Base-by-base conservation (phyloP, 2,797 vertebrate genomes). In the Myripristis jacobus region DNA sequence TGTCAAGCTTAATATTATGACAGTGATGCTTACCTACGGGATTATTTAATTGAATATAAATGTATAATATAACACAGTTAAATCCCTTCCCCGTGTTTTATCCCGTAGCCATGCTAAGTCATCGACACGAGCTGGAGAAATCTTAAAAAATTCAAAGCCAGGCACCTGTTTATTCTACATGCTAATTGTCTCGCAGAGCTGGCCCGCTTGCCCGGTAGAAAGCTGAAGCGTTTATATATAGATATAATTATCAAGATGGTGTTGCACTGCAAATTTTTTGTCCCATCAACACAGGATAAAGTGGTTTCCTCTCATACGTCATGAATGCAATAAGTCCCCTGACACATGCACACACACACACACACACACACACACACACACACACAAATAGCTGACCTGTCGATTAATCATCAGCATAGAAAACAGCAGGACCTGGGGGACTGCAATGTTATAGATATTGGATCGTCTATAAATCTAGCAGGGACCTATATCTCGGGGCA, bases 381-480 rank as follows among this genome's bases (percentile, higher is more conserved):
- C 60, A 61, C 21, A 72, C 31, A 74, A 63, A 56, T 36, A 44
- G 53, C 67, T 60, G 71, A 87, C 73, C 77, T 82, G 82, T 74
- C 66, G 24, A 86, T 89, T 82, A 74, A 88, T 91, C 84, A 87
- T 74, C 53, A 62, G 70, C 57, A 73, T 48, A 73, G 66, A 66
- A 70, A 84, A 69, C 79, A 77, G 79, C 54, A 52, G 62, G 74
- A 80, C 84, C 79, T 59, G 55, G 41, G 88, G 89, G 89, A 88
- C 55, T 18, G 57, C 11, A 48, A 75, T 62, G 70, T 71, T 87
- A 83, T 73, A 85, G 81, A 84, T 79, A 86, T 81, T 70, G 72
- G 74, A 73, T 73, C 70, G 79, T 79, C 75, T 70, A 90, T 89
- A 86, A 89, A 92, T 90, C 84, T 86, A 83, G 70, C 69, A 6